A percentile compares a stretch with the other conserved stretches of the same genome.
Evolutionary conservation across 2,888 invertebrate genomes (phyloP).

Genomic region (Drosophila subquinaria): DNA sequence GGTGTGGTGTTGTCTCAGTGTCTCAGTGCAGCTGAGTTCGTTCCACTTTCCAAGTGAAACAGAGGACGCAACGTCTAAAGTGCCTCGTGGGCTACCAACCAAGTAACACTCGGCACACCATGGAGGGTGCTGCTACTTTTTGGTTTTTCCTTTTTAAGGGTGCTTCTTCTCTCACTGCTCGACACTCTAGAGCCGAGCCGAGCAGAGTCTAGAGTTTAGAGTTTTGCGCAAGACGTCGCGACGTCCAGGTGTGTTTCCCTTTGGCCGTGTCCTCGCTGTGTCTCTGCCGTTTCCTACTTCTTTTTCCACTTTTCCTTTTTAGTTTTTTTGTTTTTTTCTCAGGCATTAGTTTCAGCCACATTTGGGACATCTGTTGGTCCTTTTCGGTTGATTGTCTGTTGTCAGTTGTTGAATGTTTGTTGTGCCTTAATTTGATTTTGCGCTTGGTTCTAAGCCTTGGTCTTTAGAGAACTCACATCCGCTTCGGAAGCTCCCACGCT

Average conservation of each 20-base stretch:
- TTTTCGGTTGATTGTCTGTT: slow-evolving; percentile 10
- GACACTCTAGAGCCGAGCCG: background rate
- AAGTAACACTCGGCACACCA: slow-evolving; percentile 23
- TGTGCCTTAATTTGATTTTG: slow-evolving; percentile 32
- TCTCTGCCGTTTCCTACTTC: slow-evolving; percentile 24
- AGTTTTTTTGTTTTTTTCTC: slow-evolving; percentile 37
- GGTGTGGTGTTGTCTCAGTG: slow-evolving; percentile 17
- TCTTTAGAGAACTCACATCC: slow-evolving; percentile 34
- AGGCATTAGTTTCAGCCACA: slow-evolving; percentile 49
- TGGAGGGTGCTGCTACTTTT: slow-evolving; percentile 64
- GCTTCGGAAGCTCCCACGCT: slow-evolving; percentile 75
- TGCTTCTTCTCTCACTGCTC: slow-evolving; percentile 54
- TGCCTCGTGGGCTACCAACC: slow-evolving; percentile 42
- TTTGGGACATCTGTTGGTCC: slow-evolving; percentile 65
- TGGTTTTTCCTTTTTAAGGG: slow-evolving; percentile 64
- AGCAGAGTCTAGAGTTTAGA: slow-evolving; percentile 36
- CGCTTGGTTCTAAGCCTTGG: slow-evolving; percentile 33
- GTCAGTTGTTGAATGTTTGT: slow-evolving; percentile 4
- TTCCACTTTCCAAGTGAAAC: slow-evolving; percentile 63
- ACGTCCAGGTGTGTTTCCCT: slow-evolving; percentile 64
- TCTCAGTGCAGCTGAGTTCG: slow-evolving; percentile 45
- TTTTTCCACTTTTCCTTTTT: slow-evolving; percentile 61
- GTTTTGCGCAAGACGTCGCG: slow-evolving; percentile 54
- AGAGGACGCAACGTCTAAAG: slow-evolving; percentile 48
- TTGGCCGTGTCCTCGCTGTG: slow-evolving; percentile 32